Conservation (phyloP, 2,888 invertebrate species). For the Epistrophe eligans region DNA sequence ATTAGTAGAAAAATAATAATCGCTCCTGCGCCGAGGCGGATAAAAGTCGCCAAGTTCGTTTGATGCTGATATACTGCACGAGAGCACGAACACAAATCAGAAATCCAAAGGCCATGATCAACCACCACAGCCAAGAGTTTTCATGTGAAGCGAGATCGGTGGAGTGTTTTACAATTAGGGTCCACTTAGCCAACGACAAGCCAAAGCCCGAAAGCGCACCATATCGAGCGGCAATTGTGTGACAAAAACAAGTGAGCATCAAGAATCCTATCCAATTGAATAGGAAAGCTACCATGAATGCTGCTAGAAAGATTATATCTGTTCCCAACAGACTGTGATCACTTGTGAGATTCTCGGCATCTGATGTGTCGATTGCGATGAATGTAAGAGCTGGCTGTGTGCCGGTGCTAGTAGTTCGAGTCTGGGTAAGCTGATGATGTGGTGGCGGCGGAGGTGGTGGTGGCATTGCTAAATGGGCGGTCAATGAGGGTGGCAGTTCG, state of each 20-base stretch:
- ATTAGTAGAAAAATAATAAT: constrained; percentile 92
- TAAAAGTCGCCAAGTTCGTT: constrained; percentile 93
- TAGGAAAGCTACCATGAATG: constrained; percentile 97
- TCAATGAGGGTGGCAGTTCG: constrained; percentile 85
- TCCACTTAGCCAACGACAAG: constrained; percentile 97
- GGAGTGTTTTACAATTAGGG: constrained; percentile 95
- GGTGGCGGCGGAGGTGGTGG: constrained; percentile 80
- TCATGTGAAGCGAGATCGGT: constrained; percentile 94
- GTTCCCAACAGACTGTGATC: constrained; percentile 94
- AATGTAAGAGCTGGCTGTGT: constrained; percentile 87
- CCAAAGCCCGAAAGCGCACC: constrained; percentile 97
- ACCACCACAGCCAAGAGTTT: constrained; percentile 96
- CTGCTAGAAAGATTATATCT: constrained; percentile 96
- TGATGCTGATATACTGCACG: constrained; percentile 94
- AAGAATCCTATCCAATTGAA: constrained; percentile 98
- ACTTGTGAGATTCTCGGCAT: constrained; percentile 89
- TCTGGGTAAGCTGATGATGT: constrained; percentile 80
- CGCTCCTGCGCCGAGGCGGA: constrained; percentile 94
- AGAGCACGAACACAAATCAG: constrained; percentile 94
- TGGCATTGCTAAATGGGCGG: constrained; percentile 80
- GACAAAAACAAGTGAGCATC: constrained; percentile 96
- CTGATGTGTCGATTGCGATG: constrained; percentile 89
- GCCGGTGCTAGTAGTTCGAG: constrained; percentile 78
- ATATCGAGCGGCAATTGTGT: constrained; percentile 96
- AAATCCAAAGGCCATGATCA: constrained; percentile 95